Evolutionary conservation across 2,113 vertebrate genomes (phyloP).

Genomic region (Chlorodrepanis virens): DNA sequence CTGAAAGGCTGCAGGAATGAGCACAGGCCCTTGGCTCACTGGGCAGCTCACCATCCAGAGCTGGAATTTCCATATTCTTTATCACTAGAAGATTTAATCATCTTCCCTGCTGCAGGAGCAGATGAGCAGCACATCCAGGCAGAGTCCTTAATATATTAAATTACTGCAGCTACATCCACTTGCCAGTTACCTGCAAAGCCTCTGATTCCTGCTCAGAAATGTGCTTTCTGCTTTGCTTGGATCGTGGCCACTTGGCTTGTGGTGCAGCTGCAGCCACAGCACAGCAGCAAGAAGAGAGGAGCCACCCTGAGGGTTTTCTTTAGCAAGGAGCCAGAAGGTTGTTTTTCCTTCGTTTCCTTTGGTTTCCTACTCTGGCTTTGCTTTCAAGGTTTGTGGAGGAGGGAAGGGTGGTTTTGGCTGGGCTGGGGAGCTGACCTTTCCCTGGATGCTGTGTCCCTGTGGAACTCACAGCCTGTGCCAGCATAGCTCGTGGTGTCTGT

Average conservation of each 20-base stretch:
- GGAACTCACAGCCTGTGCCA: fast-evolving
- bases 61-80: neutral
- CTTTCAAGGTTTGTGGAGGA: neutral
- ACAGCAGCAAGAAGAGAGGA: neutral
- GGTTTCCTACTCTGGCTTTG: neutral
- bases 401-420: neutral
- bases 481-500: neutral
- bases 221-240: conserved; percentile 18
- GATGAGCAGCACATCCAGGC: neutral
- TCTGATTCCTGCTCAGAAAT: neutral
- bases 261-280: neutral
- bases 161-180: neutral
- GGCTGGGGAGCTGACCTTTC: neutral
- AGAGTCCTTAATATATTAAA: neutral
- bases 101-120: neutral
- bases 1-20: neutral
- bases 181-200: neutral
- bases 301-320: conserved; percentile 29
- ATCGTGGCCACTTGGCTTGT: neutral
- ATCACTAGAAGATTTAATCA: neutral
- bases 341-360: neutral
- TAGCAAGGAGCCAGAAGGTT: neutral
- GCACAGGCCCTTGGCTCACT: neutral
- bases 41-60: neutral
- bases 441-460: neutral